Evolutionary conservation across 2,797 vertebrate genomes (phyloP), one percentile per base, ranked within the genome.

Genomic region (Iguana delicatissima): DNA sequence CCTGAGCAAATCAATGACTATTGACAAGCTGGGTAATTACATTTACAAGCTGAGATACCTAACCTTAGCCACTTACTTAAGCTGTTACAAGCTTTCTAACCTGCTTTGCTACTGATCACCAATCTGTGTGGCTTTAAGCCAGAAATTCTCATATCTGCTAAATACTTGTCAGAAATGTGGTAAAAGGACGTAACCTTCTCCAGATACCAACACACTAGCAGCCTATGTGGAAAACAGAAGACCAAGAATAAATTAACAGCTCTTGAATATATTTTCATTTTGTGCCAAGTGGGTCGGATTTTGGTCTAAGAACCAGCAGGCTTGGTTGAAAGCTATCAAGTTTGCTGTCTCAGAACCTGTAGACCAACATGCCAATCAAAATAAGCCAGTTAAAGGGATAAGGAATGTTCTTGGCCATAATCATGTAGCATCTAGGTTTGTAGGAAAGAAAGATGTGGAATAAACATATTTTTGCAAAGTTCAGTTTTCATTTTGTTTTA

Each of bases 1-100:
- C 84, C 92, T 93, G 86, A 94, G 86, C 81, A 93, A 95, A 98
- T 98, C 98, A 96, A 98, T 98, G 94, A 80, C 90, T 97, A 98
- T 98, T 97, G 97, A 98, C 97, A 97, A 93, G 93, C 92, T 94
- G 80, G 96, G 97, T 98, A 98, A 98, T 98, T 98, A 98, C 97
- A 98, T 98, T 98, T 98, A 98, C 98, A 98, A 98, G 96, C 95
- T 97, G 97, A 97, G 97, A 96, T 96, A 95, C 81, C 88, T 79
- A 91, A 89, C 87, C 85, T 74, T 94, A 94, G 92, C 46, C 90
- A 89, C 92, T 94, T 93, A 35, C 74, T 90, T 92, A 91, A 94
- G 86, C 0, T 1, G 92, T 94, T 93, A 92, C 89, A 90, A 88
- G 85, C 52, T 77, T 93, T 89, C 92, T 89, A 91, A 93, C 86